A percentile compares a stretch with the other conserved stretches of the same genome.
Evolutionary conservation across 2,888 invertebrate genomes (phyloP).

Genomic region (Clistopyga incitator): DNA sequence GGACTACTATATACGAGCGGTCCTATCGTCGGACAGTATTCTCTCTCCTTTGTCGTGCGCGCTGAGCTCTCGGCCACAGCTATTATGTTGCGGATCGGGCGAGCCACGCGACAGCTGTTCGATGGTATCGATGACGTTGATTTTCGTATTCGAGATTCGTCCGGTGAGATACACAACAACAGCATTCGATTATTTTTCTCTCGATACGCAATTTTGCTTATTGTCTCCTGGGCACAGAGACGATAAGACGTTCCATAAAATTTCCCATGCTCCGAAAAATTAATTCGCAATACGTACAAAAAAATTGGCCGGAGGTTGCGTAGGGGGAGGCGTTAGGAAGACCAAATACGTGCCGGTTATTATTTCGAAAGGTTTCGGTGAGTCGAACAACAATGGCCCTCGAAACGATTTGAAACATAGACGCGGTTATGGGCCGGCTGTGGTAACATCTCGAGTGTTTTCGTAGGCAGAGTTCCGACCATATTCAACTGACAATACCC

Average conservation of each 20-base stretch:
- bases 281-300: too few species aligned
- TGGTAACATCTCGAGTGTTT: constrained; percentile 73
- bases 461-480: constrained; percentile 65
- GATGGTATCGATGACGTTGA: constrained; percentile 75
- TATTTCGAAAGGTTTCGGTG: constrained; percentile 61
- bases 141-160: constrained; percentile 72
- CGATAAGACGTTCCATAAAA: not conserved
- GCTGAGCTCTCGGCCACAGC: constrained; percentile 53
- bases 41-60: constrained; percentile 55
- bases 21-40: constrained; percentile 40
- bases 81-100: constrained; percentile 79
- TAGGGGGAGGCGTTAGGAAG: constrained; percentile 17
- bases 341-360: constrained; percentile 45
- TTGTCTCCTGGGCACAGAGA: not conserved
- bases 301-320: not conserved
- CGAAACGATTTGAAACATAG: constrained; percentile 68
- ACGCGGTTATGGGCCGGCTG: constrained; percentile 69
- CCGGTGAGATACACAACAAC: constrained; percentile 64
- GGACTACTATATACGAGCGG: constrained; percentile 33
- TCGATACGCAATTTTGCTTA: not conserved
- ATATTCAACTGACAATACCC: constrained; percentile 16
- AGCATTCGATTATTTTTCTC: not conserved
- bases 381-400: constrained; percentile 60
- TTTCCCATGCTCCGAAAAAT: not conserved
- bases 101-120: constrained; percentile 80